These are phyloP conservation scores for Drosophila nigromelanica DNA, from an alignment of 1,140 invertebrate species.

Conservation along the genomic window DNA sequence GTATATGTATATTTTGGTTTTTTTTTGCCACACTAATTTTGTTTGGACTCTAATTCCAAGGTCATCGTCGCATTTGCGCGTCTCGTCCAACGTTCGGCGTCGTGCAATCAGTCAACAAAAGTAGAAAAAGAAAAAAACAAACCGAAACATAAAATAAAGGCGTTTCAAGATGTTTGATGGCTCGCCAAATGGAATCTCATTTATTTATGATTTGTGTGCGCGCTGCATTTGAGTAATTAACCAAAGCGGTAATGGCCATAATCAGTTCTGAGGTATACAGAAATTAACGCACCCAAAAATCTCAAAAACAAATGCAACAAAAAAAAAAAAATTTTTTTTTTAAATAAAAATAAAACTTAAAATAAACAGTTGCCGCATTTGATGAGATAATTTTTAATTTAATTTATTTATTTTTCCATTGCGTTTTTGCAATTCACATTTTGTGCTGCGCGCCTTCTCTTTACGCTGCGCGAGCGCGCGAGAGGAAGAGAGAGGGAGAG, in stretches of 20 bases:
- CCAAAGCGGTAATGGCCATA: slow-evolving; percentile 33
- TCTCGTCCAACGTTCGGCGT: slow-evolving; percentile 30
- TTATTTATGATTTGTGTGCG: slow-evolving; percentile 38
- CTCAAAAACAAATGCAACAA: slow-evolving; percentile 24
- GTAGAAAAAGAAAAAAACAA: slow-evolving; percentile 2
- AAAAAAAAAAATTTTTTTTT: slow-evolving; percentile 13
- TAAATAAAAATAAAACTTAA: slow-evolving; percentile 26
- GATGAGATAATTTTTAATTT: slow-evolving; percentile 77
- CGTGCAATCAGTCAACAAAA: slow-evolving; percentile 66
- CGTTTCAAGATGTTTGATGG: slow-evolving; percentile 33
- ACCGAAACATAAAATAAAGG: slow-evolving; percentile 18
- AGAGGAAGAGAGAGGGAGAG: slow-evolving; percentile 9
- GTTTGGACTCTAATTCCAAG: slow-evolving; percentile 67
- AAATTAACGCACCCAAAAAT: slow-evolving; percentile 38
- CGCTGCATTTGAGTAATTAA: slow-evolving; percentile 38
- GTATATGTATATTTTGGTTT: neutral
- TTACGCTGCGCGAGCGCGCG: neutral
- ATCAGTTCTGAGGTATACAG: slow-evolving; percentile 16
- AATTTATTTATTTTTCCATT: slow-evolving; percentile 69
- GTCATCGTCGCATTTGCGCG: slow-evolving; percentile 60
- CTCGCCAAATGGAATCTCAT: slow-evolving; percentile 30
- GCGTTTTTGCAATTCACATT: slow-evolving; percentile 72
- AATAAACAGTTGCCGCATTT: slow-evolving; percentile 48
- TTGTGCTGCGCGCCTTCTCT: slow-evolving; percentile 17
- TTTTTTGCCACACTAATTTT: slow-evolving; percentile 43